A percentile compares a stretch with the other conserved stretches of the same genome.
Conservation (phyloP, 1,140 invertebrate genomes). For the Papilio helenus region DNA sequence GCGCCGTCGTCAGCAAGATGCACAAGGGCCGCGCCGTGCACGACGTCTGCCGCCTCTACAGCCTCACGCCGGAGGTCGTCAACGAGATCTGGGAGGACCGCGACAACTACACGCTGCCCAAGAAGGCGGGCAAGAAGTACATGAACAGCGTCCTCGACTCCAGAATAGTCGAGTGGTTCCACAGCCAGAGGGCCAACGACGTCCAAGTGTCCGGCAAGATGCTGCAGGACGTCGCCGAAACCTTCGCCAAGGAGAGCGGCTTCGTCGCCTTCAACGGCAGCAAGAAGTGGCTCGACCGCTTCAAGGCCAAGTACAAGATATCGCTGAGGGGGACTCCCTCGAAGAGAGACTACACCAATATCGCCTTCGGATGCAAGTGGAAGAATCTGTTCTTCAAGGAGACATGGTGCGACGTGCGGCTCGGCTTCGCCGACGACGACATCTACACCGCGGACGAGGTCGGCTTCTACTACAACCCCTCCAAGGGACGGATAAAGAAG, state of each 20-base stretch:
- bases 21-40: slow-evolving; percentile 47
- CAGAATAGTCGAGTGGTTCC: slow-evolving; percentile 49
- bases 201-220: slow-evolving; percentile 50
- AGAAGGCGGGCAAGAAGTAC: slow-evolving; percentile 46
- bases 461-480: slow-evolving; percentile 51
- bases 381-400: slow-evolving; percentile 50
- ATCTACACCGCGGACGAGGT: slow-evolving; percentile 54
- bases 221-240: slow-evolving; percentile 49
- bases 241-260: slow-evolving; percentile 48
- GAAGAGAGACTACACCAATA: slow-evolving; percentile 45
- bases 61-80: slow-evolving; percentile 48
- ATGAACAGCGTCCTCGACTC: slow-evolving; percentile 50
- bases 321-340: slow-evolving; percentile 42
- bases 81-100: slow-evolving; percentile 52
- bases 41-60: slow-evolving; percentile 48
- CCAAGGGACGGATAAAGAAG: slow-evolving; percentile 51
- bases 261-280: slow-evolving; percentile 52
- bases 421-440: slow-evolving; percentile 49
- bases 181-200: slow-evolving; percentile 44
- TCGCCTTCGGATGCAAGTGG: slow-evolving; percentile 47
- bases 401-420: slow-evolving; percentile 47
- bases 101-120: slow-evolving; percentile 48
- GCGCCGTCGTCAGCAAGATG: slow-evolving; percentile 52
- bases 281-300: slow-evolving; percentile 53
- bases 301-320: slow-evolving; percentile 52